Base-by-base conservation (phyloP, 2,888 invertebrate genomes). In the Endotricha flammealis region DNA sequence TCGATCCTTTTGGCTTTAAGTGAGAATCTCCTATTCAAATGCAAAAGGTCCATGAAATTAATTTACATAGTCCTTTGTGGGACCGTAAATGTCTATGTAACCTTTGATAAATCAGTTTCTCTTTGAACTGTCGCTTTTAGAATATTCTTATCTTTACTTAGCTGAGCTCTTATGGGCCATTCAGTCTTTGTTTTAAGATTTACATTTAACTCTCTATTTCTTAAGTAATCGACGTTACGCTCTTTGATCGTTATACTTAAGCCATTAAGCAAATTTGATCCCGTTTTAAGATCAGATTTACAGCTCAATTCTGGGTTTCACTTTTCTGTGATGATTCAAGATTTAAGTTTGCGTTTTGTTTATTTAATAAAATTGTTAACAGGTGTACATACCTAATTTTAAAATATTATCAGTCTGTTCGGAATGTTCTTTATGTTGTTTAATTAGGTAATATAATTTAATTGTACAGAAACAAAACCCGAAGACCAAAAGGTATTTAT, bases 61-160 rank as follows among this genome's bases (percentile, higher is more conserved):
- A 82, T 82, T 81, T 78, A 68, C 78, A 77, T 74, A 67, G 68
- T 51, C 65, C 57, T 72, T 75, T 79, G 72, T 77, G 57, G 50
- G 41, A 45, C 32, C 22, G 43, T 43, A 46, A 55, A 45, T 45
- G 42, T 48, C 50, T 54, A 49, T 44, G 61, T 52, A 60, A 57
- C 55, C 71, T 72, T 73, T 73, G 71, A 76, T 71, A 66, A 73
- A 74, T 66, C 56, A 42, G 56, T 40, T 46, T 56, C 54, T 42
- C 60, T 60, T 62, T 52, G 47, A 50, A 48, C 41, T 57, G 58
- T 57, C 50, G 42, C 52, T 52, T 46, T 16, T 37, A 27, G 32
- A 50, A 56, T 57, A 62, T 61, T 67, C 71, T 73, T 74, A 75
- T 75, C 76, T 70, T 53, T 41, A 57, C 58, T 59, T 46, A 53